phyloP scores from a whole-genome alignment of 2,113 vertebrate species.

The Actenoides lindsayi region DNA sequence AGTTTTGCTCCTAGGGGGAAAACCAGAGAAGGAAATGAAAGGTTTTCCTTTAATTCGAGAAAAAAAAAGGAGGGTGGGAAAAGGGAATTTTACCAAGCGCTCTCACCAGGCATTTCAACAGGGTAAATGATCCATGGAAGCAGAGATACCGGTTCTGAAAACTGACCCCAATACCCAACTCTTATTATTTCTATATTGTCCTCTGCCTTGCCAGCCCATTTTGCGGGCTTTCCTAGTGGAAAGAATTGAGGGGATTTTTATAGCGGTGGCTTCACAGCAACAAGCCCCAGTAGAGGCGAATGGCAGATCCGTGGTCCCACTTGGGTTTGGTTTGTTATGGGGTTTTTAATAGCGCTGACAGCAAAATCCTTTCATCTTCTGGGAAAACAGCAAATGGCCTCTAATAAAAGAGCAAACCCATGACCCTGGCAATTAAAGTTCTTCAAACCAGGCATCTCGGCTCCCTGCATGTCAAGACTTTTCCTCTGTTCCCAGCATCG shows the following conservation, averaged over 20 bases:
- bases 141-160: not conserved
- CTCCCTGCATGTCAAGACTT: not conserved
- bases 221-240: not conserved
- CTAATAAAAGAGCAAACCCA: not conserved
- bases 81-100: not conserved
- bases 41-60: not conserved
- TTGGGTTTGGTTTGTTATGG: not conserved
- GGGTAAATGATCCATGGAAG: not conserved
- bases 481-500: not conserved
- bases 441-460: not conserved
- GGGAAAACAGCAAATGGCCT: constrained; percentile 28
- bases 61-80: not conserved
- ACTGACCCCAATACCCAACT: not conserved
- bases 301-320: not conserved
- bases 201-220: not conserved
- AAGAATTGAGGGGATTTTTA: not conserved
- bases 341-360: not conserved
- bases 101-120: not conserved
- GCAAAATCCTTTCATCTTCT: constrained; percentile 46
- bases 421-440: not conserved
- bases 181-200: not conserved
- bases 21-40: not conserved
- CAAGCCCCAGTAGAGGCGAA: not conserved
- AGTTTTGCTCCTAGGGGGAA: not conserved
- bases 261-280: not conserved